phyloP scores from a whole-genome alignment of 2,888 invertebrate genomes.

The Tanypteryx hageni region DNA sequence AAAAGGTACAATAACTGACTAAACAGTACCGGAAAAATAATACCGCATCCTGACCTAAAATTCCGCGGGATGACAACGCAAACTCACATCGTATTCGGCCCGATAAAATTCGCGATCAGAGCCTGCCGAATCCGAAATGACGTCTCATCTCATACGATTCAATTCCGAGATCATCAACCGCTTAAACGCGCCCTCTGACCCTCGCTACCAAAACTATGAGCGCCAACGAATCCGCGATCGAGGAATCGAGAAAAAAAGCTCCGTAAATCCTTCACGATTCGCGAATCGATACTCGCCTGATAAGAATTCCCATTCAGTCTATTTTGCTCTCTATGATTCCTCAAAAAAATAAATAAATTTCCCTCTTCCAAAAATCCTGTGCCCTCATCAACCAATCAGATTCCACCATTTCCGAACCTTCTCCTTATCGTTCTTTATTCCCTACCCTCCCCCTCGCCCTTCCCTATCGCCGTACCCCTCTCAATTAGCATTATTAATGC shows the following conservation, averaged over 20 bases:
- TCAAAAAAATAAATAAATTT: neutral
- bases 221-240: neutral
- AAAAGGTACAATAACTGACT: no score
- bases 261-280: neutral
- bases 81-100: no score
- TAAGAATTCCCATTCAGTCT: neutral
- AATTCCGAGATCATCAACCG: no score
- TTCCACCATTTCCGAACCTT: neutral
- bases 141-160: neutral
- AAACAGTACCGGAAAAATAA: no score
- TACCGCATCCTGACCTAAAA: no score
- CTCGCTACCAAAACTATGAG: neutral
- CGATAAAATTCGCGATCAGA: neutral
- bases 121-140: neutral
- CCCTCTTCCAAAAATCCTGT: neutral
- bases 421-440: neutral
- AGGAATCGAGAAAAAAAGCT: neutral
- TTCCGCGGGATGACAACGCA: no score
- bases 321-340: neutral
- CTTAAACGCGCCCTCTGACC: neutral
- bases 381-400: neutral
- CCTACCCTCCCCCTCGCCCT: neutral
- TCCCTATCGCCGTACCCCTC: neutral
- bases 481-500: constrained; percentile 45
- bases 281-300: neutral